phyloP scores from a whole-genome alignment of 35 echinoderm and acorn worm species.

The Heliocidaris tuberculata region DNA sequence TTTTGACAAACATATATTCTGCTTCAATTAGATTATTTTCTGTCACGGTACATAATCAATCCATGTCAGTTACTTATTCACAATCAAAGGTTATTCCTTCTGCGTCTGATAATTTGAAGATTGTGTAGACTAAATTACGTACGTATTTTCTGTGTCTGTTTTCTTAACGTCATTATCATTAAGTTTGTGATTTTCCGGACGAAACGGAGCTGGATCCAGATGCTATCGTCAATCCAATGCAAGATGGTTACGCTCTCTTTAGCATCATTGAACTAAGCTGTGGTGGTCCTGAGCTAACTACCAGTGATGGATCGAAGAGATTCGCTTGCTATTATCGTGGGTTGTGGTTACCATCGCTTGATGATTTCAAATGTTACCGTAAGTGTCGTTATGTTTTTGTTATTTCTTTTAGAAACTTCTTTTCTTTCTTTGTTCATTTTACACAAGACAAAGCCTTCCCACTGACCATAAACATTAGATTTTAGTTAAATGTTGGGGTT shows the following conservation, averaged over 20 bases:
- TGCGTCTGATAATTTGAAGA: too few relatives aligned
- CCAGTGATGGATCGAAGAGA: slow-evolving; percentile 1
- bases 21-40: too few relatives aligned
- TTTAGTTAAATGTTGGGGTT: too few relatives aligned
- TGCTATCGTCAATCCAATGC: not conserved
- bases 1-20: too few relatives aligned
- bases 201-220: not conserved
- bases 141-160: not conserved
- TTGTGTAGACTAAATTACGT: too few relatives aligned
- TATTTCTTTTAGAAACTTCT: not conserved
- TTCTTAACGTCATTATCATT: not conserved
- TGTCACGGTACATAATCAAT: too few relatives aligned
- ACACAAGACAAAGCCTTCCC: too few relatives aligned
- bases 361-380: slow-evolving; percentile 38
- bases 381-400: not conserved
- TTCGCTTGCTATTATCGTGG: slow-evolving; percentile 20
- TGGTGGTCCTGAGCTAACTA: not conserved
- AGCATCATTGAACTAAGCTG: not conserved
- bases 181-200: not conserved
- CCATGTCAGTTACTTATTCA: too few relatives aligned
- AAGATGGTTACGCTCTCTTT: slow-evolving; percentile 27
- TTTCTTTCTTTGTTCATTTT: too few relatives aligned
- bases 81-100: too few relatives aligned
- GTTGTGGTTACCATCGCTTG: not conserved
- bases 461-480: too few relatives aligned